Conservation (phyloP, 2,113 vertebrate genomes). For the Ondatra zibethicus region DNA sequence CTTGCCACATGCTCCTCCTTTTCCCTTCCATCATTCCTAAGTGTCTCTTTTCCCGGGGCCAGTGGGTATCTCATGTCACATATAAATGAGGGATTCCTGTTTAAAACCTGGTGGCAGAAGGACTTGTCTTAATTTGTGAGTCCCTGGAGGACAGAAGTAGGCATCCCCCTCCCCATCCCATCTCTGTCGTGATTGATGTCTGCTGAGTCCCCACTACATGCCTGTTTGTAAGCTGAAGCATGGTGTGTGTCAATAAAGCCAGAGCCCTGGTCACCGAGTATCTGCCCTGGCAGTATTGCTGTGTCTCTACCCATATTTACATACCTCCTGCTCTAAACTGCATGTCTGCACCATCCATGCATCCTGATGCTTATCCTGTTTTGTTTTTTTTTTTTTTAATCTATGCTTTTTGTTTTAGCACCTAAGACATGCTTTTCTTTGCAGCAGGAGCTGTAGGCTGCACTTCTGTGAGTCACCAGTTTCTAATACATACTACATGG, state of each 20-base stretch:
- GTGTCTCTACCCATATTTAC: background rate
- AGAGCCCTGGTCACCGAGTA: background rate
- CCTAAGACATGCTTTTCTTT: background rate
- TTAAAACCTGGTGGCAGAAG: background rate
- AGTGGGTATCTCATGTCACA: background rate
- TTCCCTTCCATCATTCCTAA: too few relatives aligned
- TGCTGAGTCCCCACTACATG: background rate
- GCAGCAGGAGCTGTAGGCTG: background rate
- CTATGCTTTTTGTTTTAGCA: background rate
- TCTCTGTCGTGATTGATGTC: background rate
- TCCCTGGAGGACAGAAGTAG: background rate
- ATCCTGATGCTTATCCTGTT: background rate
- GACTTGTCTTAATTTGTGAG: background rate
- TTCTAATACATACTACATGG: fast-evolving
- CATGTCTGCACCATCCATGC: background rate
- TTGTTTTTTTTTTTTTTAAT: background rate
- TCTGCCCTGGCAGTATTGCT: background rate
- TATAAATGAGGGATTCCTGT: background rate
- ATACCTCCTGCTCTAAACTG: background rate
- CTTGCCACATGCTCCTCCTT: background rate
- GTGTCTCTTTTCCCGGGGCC: background rate
- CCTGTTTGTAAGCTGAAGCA: background rate
- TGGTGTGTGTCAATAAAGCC: background rate
- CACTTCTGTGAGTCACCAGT: background rate
- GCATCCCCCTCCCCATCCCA: too few relatives aligned